Evolutionary conservation across 2,888 invertebrate species (phyloP).

Genomic region (Geotrupes spiniger): DNA sequence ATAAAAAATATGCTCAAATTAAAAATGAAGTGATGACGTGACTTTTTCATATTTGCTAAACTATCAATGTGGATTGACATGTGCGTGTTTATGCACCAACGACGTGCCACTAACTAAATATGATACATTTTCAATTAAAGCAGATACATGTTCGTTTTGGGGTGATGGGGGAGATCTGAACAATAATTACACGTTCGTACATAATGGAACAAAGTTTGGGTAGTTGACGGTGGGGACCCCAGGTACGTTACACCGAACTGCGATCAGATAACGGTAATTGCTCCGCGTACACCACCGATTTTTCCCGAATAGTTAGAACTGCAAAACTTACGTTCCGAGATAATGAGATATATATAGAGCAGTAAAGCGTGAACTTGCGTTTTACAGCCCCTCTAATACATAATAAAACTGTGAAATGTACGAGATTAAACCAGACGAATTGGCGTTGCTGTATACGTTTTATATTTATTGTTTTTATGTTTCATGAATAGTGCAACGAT

Average conservation of each 20-base stretch:
- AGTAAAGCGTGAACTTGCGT: neutral
- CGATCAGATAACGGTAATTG: constrained; percentile 27
- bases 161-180: constrained; percentile 15
- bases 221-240: constrained; percentile 9
- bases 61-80: no score
- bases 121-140: constrained; percentile 18
- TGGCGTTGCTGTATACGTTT: no score
- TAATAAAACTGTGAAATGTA: no score
- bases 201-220: constrained; percentile 17
- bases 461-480: no score
- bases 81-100: no score
- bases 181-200: constrained; percentile 18
- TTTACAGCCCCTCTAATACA: neutral
- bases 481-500: no score
- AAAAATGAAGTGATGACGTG: no score
- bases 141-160: constrained; percentile 11
- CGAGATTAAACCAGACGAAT: no score
- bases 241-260: constrained; percentile 23
- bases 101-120: constrained; percentile 6
- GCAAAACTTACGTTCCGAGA: neutral
- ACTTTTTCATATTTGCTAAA: no score
- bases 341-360: constrained; percentile 3
- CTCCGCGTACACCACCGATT: neutral
- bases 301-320: neutral
- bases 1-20: no score